Conservation (phyloP, 2,797 vertebrate genomes). For the Leuciscus waleckii region DNA sequence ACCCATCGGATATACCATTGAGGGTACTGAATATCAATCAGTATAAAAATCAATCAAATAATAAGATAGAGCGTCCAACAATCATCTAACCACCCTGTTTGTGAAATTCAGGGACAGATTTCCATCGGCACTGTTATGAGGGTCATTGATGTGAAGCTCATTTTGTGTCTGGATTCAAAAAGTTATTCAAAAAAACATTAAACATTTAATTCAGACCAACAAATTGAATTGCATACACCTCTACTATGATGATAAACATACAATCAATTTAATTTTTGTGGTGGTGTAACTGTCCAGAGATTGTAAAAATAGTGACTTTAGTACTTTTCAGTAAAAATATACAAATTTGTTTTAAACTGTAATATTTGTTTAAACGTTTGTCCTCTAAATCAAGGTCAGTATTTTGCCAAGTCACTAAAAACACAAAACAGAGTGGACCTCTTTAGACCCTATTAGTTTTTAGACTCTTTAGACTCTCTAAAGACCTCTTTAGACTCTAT, state of each 20-base stretch:
- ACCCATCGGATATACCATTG: not conserved
- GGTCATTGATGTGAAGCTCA: not conserved
- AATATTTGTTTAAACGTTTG: not conserved
- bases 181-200: not conserved
- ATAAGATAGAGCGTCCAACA: not conserved
- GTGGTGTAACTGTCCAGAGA: not conserved
- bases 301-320: not conserved
- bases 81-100: not conserved
- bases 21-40: not conserved
- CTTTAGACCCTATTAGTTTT: not conserved
- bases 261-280: not conserved
- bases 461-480: too few relatives aligned
- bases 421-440: not conserved
- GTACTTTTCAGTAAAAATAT: not conserved
- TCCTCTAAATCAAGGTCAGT: conserved; percentile 7
- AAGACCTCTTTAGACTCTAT: not conserved
- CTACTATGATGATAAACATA: not conserved
- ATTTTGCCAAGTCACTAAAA: not conserved
- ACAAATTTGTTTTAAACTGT: too few relatives aligned
- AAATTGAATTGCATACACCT: not conserved
- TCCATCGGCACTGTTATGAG: not conserved
- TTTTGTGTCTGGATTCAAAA: not conserved
- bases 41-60: not conserved
- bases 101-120: not conserved
- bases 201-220: not conserved